Evolutionary conservation across 2,888 invertebrate genomes (phyloP), one percentile per base, ranked within the genome.

Genomic region (Vesta saturnalis): DNA sequence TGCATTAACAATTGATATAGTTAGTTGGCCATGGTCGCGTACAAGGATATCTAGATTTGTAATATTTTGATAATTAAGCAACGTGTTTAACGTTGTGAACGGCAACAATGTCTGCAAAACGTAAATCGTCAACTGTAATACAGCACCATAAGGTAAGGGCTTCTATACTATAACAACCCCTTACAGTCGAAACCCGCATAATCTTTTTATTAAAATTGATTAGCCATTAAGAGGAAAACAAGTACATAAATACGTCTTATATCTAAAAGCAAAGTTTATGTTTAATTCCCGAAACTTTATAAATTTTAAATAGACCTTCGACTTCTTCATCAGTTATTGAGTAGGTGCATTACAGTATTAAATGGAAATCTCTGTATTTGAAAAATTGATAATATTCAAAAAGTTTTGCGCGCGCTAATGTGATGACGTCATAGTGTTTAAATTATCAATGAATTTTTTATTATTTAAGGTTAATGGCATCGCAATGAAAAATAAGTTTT

Each of bases 121-220:
- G 91, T 84, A 91, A 91, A 87, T 89, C 91, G 82, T 90, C 90
- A 78, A 90, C 90, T 78, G 87, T 91, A 80, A 90, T 91, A 78
- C 91, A 91, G 85, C 91, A 91, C 85, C 83, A 83, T 74, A 84
- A 84, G 84, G 84, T 84, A 79, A 81, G 80, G 12, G 8, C n/a
- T n/a, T n/a, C n/a, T 43, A 12, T 43, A 2, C 43, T n/a, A n/a
- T n/a, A n/a, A n/a, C n/a, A n/a, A n/a, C n/a, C n/a, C n/a, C n/a
- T n/a, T n/a, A n/a, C n/a, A n/a, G n/a, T n/a, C n/a, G n/a, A n/a
- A n/a, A n/a, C n/a, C n/a, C n/a, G n/a, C n/a, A n/a, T n/a, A n/a
- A n/a, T n/a, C n/a, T n/a, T n/a, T n/a, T n/a, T n/a, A n/a, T n/a
- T n/a, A n/a, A n/a, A n/a, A n/a, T n/a, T n/a, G n/a, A n/a, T n/a